These are phyloP conservation scores for Microtus pennsylvanicus DNA, from an alignment of 2,113 vertebrate genomes.

Conservation along the genomic window DNA sequence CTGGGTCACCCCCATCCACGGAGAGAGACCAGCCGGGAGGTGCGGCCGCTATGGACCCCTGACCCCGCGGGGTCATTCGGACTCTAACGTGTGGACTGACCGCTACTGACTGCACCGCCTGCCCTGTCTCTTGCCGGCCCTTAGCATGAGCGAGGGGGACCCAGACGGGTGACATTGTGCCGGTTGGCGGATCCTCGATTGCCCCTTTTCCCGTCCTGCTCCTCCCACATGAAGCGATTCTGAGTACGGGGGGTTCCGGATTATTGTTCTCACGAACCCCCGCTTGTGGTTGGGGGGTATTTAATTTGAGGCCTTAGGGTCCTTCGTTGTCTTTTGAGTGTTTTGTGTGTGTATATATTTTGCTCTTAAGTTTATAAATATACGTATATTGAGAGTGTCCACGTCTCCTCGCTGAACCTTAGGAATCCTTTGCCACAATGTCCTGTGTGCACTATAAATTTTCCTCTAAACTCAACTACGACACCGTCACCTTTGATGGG, in stretches of 20 bases:
- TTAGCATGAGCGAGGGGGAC: slow-evolving; percentile 80
- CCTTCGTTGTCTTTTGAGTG: slow-evolving; percentile 75
- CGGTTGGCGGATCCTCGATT: slow-evolving; percentile 73
- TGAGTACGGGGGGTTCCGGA: slow-evolving; percentile 69
- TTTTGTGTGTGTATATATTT: slow-evolving; percentile 80
- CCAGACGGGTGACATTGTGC: slow-evolving; percentile 81
- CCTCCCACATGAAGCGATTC: slow-evolving; percentile 75
- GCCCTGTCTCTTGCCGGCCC: slow-evolving; percentile 68
- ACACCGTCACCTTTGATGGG: slow-evolving; percentile 96
- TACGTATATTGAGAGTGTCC: slow-evolving; percentile 80
- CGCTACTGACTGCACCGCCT: slow-evolving; percentile 73
- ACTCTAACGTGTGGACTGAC: slow-evolving; percentile 79
- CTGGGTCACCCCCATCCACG: slow-evolving; percentile 76
- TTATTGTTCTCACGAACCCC: slow-evolving; percentile 70
- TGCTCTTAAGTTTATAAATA: slow-evolving; percentile 79
- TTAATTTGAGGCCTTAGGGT: slow-evolving; percentile 69
- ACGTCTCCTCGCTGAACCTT: slow-evolving; percentile 80
- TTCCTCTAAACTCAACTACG: slow-evolving; percentile 97
- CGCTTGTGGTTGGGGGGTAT: slow-evolving; percentile 66
- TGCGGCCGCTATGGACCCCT: slow-evolving; percentile 83
- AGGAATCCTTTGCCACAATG: slow-evolving; percentile 88
- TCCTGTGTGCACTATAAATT: slow-evolving; percentile 99
- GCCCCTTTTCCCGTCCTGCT: slow-evolving; percentile 45
- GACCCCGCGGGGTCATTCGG: slow-evolving; percentile 82
- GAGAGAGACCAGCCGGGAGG: slow-evolving; percentile 78